Evolutionary conservation across 2,113 vertebrate species (phyloP), one percentile per base, ranked within the genome.

Genomic region (Verasper variegatus): DNA sequence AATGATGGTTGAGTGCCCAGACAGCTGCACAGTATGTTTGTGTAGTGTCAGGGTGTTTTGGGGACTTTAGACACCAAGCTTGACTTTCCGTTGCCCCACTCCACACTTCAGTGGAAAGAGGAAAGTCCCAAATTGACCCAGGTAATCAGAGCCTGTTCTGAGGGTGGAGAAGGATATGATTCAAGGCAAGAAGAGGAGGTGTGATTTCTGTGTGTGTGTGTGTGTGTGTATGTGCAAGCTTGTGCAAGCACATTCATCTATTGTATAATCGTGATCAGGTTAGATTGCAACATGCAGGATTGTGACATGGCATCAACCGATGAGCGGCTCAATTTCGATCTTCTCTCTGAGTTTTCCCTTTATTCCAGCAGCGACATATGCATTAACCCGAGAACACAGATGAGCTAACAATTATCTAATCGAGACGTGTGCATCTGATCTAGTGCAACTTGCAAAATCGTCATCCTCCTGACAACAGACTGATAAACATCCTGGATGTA

Each of bases 61-160:
- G 94, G 93, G 92, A 94, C 93, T 95, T 95, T 94, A 95, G 72
- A 82, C 83, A 74, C 35, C 60, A 26, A 81, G 68, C 68, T 84
- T 76, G 24, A 86, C 56, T 89, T 90, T 90, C 91, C 20, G 83
- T 93, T 93, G 86, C 68, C 68, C 78, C n/a, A 23, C 69, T 87
- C 82, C 78, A 78, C 83, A 91, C 89, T 79, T 86, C 74, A 82
- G 71, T 82, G 84, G 54, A 80, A 86, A 70, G 57, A 91, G 94
- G 94, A 95, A 95, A 95, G 94, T 94, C 92, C 94, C 94, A 94
- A 94, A 95, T 84, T 91, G 89, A 87, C 94, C 94, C 89, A 85
- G 85, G 92, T 92, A 92, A 94, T 76, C 60, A 79, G 72, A 93
- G 52, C 78, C 77, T 69, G 47, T 42, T 23, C 14, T 62, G 49